Percentiles rank a stretch among this genome's conserved stretches.
These are phyloP conservation scores for Ricordea florida DNA, from an alignment of 92 coral and sea anemone genomes.

Conservation along the genomic window DNA sequence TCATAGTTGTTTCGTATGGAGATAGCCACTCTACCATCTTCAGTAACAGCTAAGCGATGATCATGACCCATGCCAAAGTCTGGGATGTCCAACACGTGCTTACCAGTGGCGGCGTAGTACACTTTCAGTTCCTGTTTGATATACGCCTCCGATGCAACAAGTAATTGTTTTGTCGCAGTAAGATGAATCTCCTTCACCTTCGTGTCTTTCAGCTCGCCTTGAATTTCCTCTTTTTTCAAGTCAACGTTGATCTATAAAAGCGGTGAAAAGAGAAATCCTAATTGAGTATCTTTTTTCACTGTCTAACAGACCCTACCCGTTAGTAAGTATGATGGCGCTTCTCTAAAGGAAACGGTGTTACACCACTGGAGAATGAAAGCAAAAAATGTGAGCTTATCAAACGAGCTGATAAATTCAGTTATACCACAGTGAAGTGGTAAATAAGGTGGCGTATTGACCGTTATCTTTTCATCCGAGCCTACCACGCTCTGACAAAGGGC, in stretches of 20 bases:
- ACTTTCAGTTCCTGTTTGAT: constrained; percentile 60
- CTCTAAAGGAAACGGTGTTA: too few species aligned
- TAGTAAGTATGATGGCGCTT: too few species aligned
- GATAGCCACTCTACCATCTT: constrained; percentile 72
- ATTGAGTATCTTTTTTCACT: too few species aligned
- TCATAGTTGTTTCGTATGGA: constrained; percentile 76
- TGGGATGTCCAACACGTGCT: constrained; percentile 68
- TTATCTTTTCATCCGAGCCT: too few species aligned
- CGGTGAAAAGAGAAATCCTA: not conserved
- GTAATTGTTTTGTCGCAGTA: constrained; percentile 61
- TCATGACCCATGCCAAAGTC: constrained; percentile 66
- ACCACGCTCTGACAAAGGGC: too few species aligned
- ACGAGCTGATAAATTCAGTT: too few species aligned
- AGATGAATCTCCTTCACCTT: constrained; percentile 57
- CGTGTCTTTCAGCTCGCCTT: not conserved
- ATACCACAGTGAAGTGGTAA: too few species aligned
- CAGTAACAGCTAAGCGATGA: constrained; percentile 68
- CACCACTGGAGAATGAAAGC: too few species aligned
- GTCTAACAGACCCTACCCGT: too few species aligned
- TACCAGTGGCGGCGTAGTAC: constrained; percentile 67
- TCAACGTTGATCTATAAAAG: constrained; percentile 5
- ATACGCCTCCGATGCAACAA: constrained; percentile 60
- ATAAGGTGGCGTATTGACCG: too few species aligned
- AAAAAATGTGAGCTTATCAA: too few species aligned
- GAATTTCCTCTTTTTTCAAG: constrained; percentile 13